Conservation (phyloP, 1,140 invertebrate species). For the Anagrus nilaparvatae region DNA sequence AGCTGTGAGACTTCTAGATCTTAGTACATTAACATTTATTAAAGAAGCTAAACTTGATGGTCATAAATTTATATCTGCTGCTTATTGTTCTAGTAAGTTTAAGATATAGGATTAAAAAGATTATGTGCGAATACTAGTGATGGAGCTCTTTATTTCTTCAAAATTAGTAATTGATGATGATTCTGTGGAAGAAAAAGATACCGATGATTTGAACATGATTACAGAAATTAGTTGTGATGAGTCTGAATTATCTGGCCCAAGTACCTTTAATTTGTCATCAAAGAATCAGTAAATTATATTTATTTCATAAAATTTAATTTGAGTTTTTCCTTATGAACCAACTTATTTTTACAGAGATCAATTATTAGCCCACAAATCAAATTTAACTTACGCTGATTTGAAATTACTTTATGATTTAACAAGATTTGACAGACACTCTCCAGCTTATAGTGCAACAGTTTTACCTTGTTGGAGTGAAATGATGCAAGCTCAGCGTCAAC, state of each 20-base stretch:
- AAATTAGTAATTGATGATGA: constrained; percentile 59
- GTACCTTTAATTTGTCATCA: constrained; percentile 32
- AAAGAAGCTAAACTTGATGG: constrained; percentile 53
- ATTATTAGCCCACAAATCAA: constrained; percentile 46
- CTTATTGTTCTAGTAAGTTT: constrained; percentile 62
- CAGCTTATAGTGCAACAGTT: constrained; percentile 74
- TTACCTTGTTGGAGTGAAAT: constrained; percentile 87
- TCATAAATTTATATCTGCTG: constrained; percentile 61
- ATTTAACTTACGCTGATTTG: constrained; percentile 45
- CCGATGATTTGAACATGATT: constrained; percentile 49
- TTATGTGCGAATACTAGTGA: constrained; percentile 70
- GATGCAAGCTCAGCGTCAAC: constrained; percentile 78
- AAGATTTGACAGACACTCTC: constrained; percentile 50
- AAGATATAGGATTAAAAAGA: constrained; percentile 69
- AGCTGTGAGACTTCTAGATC: constrained; percentile 53
- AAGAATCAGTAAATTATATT: constrained; percentile 26
- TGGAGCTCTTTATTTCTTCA: constrained; percentile 75
- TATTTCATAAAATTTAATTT: not conserved
- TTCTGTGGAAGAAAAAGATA: constrained; percentile 55
- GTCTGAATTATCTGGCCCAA: constrained; percentile 27
- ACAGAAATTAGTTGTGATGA: constrained; percentile 24
- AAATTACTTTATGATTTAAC: constrained; percentile 52
- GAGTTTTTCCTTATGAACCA: not conserved
- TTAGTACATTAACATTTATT: constrained; percentile 52
- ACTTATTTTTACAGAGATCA: constrained; percentile 31